A percentile compares a stretch with the other conserved stretches of the same genome.
Evolutionary conservation across 1,140 invertebrate species (phyloP).

Genomic region (Bombus soroeensis): DNA sequence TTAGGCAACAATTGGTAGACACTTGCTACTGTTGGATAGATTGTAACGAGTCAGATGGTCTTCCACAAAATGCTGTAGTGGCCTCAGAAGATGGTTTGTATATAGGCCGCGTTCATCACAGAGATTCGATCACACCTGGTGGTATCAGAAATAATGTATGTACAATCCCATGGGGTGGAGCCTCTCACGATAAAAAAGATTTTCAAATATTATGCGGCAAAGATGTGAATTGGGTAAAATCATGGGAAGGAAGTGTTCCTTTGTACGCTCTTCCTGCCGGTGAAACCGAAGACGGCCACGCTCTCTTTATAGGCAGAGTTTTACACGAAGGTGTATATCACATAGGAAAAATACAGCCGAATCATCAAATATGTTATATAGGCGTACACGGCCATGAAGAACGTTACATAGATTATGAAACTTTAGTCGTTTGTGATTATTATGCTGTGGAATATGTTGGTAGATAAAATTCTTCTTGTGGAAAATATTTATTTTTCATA

Average conservation of each 20-base stretch:
- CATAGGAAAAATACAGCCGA: slow-evolving; percentile 76
- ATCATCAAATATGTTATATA: slow-evolving; percentile 74
- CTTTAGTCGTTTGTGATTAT: slow-evolving; percentile 65
- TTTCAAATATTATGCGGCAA: slow-evolving; percentile 73
- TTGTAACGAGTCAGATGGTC: slow-evolving; percentile 61
- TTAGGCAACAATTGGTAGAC: slow-evolving; percentile 69
- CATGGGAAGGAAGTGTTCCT: slow-evolving; percentile 70
- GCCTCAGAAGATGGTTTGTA: slow-evolving; percentile 71
- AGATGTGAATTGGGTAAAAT: slow-evolving; percentile 70
- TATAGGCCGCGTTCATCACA: slow-evolving; percentile 71
- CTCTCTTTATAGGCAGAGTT: slow-evolving; percentile 74
- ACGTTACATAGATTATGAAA: slow-evolving; percentile 68
- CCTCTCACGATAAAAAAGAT: slow-evolving; percentile 62
- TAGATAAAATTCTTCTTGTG: slow-evolving; percentile 59
- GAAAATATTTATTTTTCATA: slow-evolving; percentile 28
- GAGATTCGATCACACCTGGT: slow-evolving; percentile 70
- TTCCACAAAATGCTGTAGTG: slow-evolving; percentile 68
- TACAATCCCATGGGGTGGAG: slow-evolving; percentile 69
- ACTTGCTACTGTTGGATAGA: slow-evolving; percentile 73
- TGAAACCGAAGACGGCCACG: slow-evolving; percentile 73
- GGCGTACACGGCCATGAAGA: slow-evolving; percentile 66
- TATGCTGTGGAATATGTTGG: slow-evolving; percentile 67
- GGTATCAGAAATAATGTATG: slow-evolving; percentile 62
- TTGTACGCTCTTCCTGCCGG: slow-evolving; percentile 73
- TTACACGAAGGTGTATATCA: slow-evolving; percentile 69